A percentile compares a stretch with the other conserved stretches of the same genome.
phyloP scores from a whole-genome alignment of 2,797 vertebrate species.

The Premnoplex brunnescens region DNA sequence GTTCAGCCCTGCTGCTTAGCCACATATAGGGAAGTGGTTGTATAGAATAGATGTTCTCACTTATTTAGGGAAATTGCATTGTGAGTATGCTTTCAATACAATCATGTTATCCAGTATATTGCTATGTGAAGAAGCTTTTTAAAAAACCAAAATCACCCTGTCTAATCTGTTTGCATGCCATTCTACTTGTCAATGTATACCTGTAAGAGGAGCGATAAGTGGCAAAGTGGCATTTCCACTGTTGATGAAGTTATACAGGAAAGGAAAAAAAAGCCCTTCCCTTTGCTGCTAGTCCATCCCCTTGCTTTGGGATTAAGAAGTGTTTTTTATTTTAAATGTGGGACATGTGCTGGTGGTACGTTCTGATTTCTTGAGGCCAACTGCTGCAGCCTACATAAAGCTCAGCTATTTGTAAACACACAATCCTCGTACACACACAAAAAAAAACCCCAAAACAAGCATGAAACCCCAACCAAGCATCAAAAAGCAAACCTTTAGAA shows the following conservation, averaged over 20 bases:
- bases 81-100: neutral
- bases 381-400: neutral
- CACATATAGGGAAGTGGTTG: neutral
- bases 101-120: neutral
- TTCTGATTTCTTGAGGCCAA: neutral
- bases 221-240: neutral
- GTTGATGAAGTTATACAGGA: neutral
- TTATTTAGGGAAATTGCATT: neutral
- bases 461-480: neutral
- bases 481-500: neutral
- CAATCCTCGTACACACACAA: neutral
- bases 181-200: neutral
- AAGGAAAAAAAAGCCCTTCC: neutral
- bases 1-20: neutral
- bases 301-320: neutral
- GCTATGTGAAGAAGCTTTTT: neutral
- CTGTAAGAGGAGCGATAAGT: neutral
- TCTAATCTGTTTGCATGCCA: neutral
- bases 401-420: neutral
- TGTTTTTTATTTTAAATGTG: neutral
- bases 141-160: neutral
- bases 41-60: neutral
- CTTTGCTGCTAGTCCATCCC: neutral
- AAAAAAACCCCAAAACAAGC: fast-evolving
- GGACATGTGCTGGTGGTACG: neutral